phyloP scores from a whole-genome alignment of 2,888 invertebrate species.

The Conistra vaccinii region DNA sequence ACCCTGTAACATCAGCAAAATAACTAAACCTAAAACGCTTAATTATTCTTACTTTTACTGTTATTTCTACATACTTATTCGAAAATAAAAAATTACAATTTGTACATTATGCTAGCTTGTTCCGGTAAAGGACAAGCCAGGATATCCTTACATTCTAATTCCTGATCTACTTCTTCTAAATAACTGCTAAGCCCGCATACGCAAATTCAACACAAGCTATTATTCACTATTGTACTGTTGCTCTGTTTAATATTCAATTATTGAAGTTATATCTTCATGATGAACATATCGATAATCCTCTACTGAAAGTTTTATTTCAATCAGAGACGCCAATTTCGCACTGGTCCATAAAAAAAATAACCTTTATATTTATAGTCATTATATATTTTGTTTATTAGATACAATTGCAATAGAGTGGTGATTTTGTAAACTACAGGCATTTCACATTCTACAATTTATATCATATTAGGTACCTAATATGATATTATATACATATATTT shows the following conservation, averaged over 20 bases:
- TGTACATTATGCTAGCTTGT: no score
- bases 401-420: neutral
- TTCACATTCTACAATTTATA: neutral
- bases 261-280: no score
- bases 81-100: no score
- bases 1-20: no score
- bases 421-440: neutral
- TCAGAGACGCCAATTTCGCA: neutral
- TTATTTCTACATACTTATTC: no score
- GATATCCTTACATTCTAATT: no score
- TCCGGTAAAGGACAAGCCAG: no score
- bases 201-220: neutral
- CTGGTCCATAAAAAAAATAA: neutral
- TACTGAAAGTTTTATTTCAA: neutral
- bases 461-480: no score
- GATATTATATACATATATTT: no score
- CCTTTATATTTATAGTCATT: neutral
- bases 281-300: neutral
- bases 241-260: neutral
- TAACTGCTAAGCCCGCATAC: neutral
- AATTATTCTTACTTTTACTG: no score
- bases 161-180: neutral
- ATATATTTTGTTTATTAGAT: neutral
- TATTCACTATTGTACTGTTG: neutral
- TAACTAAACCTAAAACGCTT: no score